Base-by-base conservation (phyloP, 2,888 invertebrate genomes). In the Netelia inedita region DNA sequence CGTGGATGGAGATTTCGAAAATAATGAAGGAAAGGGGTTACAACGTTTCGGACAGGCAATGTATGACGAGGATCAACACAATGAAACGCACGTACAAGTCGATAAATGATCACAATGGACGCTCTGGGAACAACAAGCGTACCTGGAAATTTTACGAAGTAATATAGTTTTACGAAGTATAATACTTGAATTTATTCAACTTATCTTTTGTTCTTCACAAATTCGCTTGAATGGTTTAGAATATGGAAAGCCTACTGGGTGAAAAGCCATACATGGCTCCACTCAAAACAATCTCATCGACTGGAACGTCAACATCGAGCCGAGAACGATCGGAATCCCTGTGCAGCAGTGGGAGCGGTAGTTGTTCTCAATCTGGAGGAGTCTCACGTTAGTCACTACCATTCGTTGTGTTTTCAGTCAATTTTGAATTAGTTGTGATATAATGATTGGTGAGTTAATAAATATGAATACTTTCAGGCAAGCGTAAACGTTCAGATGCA, bases 21-120 rank as follows among this genome's bases (percentile, higher is more conserved):
- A 16, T 16, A 19, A 75, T 79, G 66, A 41, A 76, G 5, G 9
- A 14, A 21, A 72, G 73, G 23, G 71, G 59, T 57, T 53, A 79
- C 35, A 46, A 21, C 10, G 57, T 85, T 10, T 59, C 82, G 6
- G 65, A 50, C 9, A 66, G 16, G 50, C 74, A 80, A 68, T 85
- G 83, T 50, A 28, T 46, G 35, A 73, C 78, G 11, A 73, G 55
- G 41, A 57, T 79, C 0, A 43, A 61, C n/a, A 66, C 23, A 6
- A 61, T 80, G 55, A 83, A 85, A 23, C 63, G 35, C 3, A 80
- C 78, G 3, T 85, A 83, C 55, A 83, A 80, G n/a, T 11, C 41
- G 6, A 65, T 72, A 11, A 80, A 80, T 76, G 73, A 80, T 28
- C 78, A 83, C 46, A 83, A 81, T 53, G 21, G 57, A 2, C 74